phyloP scores from a whole-genome alignment of 1,140 invertebrate species.

The Eubasilissa regina region DNA sequence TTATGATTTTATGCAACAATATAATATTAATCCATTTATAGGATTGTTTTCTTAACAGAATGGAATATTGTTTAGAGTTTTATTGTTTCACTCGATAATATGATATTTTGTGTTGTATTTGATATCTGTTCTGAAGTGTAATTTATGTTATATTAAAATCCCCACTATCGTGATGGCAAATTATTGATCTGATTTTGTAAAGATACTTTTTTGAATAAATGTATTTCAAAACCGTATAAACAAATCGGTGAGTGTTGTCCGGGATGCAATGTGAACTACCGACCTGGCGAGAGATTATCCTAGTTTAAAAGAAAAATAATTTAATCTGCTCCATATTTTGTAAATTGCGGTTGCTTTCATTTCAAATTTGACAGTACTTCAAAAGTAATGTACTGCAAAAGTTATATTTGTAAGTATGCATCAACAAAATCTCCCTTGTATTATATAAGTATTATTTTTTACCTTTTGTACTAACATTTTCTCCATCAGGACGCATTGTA shows the following conservation, averaged over 20 bases:
- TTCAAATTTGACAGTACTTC: slow-evolving; percentile 2
- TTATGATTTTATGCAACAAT: slow-evolving; percentile 25
- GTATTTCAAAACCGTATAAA: too few relatives aligned
- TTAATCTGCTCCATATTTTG: not conserved
- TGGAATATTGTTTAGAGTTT: not conserved
- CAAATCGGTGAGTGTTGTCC: too few relatives aligned
- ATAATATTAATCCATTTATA: not conserved
- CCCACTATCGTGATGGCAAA: too few relatives aligned
- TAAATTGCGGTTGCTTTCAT: slow-evolving; percentile 11
- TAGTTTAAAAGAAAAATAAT: too few relatives aligned
- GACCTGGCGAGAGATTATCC: too few relatives aligned
- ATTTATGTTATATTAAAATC: too few relatives aligned
- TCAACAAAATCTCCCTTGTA: not conserved
- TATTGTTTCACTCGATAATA: slow-evolving; percentile 6
- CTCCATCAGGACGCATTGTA: not conserved
- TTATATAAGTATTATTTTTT: slow-evolving; percentile 7
- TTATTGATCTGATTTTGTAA: too few relatives aligned
- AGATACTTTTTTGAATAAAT: too few relatives aligned
- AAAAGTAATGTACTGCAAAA: not conserved
- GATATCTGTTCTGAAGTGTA: not conserved
- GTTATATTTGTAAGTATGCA: not conserved
- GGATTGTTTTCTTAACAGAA: too few relatives aligned
- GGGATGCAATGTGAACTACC: too few relatives aligned
- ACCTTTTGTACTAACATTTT: slow-evolving; percentile 21
- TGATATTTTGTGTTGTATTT: slow-evolving; percentile 35